Conservation (phyloP, 2,113 vertebrate genomes). For the Mastomys coucha region DNA sequence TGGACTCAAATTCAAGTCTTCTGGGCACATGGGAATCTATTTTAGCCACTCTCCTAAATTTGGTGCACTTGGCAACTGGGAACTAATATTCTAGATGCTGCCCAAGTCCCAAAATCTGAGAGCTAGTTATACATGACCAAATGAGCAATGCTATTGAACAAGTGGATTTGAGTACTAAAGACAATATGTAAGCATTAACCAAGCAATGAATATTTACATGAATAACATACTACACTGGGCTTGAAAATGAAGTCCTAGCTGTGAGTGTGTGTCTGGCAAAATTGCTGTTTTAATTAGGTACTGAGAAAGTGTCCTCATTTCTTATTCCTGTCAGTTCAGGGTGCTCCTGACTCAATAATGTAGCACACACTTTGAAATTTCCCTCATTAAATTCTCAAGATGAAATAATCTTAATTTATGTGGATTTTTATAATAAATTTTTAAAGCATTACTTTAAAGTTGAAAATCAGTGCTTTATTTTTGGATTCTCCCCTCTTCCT, state of each 20-base stretch:
- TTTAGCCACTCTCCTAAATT: conserved; percentile 24
- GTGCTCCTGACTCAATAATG: conserved; percentile 21
- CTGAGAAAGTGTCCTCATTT: conserved; percentile 18
- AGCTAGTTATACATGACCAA: neutral
- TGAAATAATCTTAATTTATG: conserved; percentile 53
- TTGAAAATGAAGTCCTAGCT: conserved; percentile 13
- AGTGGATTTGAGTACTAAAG: neutral
- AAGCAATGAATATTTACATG: conserved; percentile 7
- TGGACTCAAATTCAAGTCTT: neutral
- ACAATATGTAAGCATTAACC: conserved; percentile 31
- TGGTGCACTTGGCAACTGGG: neutral
- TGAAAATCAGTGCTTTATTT: conserved; percentile 47
- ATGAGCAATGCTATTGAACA: conserved; percentile 37
- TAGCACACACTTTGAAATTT: conserved; percentile 3
- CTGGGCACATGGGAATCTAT: neutral
- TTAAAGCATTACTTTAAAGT: conserved; percentile 3
- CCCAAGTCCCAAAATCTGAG: conserved; percentile 21
- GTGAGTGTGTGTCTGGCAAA: neutral
- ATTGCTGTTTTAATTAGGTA: conserved; percentile 34
- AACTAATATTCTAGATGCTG: neutral
- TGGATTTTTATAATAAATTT: conserved; percentile 23
- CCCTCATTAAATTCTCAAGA: conserved; percentile 13
- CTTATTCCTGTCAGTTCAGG: conserved; percentile 11
- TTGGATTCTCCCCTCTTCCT: neutral
- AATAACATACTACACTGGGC: neutral